These are phyloP conservation scores for Micrasema minimum DNA, from an alignment of 1,140 invertebrate genomes.

Conservation along the genomic window DNA sequence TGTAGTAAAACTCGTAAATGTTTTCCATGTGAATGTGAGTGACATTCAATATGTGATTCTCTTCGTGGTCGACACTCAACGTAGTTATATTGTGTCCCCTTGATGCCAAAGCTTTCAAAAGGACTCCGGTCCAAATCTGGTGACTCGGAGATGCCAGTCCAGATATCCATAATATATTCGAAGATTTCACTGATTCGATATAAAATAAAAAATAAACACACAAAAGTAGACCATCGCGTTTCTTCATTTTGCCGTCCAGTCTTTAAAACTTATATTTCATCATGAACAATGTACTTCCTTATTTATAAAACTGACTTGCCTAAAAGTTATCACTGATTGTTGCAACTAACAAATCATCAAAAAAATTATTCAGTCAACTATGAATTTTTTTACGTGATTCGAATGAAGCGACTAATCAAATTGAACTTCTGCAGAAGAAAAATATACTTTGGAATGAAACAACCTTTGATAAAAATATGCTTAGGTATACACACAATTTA, in stretches of 20 bases:
- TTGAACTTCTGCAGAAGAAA: no score
- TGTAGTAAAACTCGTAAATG: constrained; percentile 42
- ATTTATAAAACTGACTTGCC: no score
- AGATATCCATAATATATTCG: constrained; percentile 48
- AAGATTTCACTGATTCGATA: not conserved
- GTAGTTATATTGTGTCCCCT: constrained; percentile 53
- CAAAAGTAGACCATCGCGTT: no score
- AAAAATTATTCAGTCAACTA: no score
- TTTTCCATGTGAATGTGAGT: constrained; percentile 53
- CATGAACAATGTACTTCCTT: no score
- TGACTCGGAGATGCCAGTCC: constrained; percentile 50
- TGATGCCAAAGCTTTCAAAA: constrained; percentile 46
- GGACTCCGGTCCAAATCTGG: constrained; percentile 47
- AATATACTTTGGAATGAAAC: no score
- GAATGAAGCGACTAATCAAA: no score
- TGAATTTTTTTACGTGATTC: no score
- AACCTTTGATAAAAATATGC: no score
- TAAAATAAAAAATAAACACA: constrained; percentile 12
- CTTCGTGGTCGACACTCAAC: constrained; percentile 49
- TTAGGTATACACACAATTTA: no score
- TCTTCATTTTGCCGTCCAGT: not conserved
- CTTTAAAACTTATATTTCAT: not conserved
- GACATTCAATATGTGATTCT: constrained; percentile 42
- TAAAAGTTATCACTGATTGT: no score
- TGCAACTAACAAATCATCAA: no score